phyloP scores from a whole-genome alignment of 2,888 invertebrate genomes.

The Diarsia dahlii region DNA sequence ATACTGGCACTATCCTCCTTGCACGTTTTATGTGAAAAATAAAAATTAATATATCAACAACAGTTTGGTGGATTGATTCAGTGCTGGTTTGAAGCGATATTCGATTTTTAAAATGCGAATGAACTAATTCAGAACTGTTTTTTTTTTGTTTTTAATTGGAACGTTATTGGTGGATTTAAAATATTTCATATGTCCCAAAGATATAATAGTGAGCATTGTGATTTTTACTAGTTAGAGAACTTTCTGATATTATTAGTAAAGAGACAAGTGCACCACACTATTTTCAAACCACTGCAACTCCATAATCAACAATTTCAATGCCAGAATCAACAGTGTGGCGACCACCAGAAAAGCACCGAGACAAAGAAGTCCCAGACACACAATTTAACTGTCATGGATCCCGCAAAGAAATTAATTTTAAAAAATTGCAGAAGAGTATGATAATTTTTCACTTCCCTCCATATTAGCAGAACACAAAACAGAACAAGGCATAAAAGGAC shows the following conservation, averaged over 20 bases:
- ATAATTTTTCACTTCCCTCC: too few relatives aligned
- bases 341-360: too few relatives aligned
- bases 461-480: background rate
- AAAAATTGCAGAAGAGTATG: too few relatives aligned
- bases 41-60: constrained; percentile 29
- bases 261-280: too few relatives aligned
- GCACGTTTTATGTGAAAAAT: constrained; percentile 29
- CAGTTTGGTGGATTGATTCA: constrained; percentile 9
- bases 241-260: background rate
- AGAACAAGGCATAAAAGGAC: background rate
- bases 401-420: too few relatives aligned
- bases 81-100: constrained; percentile 5
- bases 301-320: too few relatives aligned
- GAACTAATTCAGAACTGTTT: background rate
- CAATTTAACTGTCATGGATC: too few relatives aligned
- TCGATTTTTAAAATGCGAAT: constrained; percentile 14
- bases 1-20: constrained; percentile 24
- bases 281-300: too few relatives aligned
- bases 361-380: too few relatives aligned
- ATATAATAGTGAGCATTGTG: background rate
- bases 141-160: background rate
- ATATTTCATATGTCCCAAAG: background rate
- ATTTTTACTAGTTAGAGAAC: background rate
- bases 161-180: background rate
- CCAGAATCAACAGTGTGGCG: too few relatives aligned